Base-by-base conservation (phyloP, 2,888 invertebrate genomes). In the Dynastes grantii region DNA sequence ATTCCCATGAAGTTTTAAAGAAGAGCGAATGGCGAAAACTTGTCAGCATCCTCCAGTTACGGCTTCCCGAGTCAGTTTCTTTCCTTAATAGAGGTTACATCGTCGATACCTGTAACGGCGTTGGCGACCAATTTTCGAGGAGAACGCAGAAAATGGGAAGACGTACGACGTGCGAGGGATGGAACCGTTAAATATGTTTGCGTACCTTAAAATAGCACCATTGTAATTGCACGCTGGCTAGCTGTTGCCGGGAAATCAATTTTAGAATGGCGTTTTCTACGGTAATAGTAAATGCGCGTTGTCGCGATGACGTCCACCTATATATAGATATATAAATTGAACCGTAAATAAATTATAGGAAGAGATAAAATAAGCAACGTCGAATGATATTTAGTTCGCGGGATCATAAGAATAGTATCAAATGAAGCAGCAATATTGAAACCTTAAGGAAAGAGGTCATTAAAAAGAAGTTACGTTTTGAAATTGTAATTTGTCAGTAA, bases 1-100 rank as follows among this genome's bases (percentile, higher is more conserved):
- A 75, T 63, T 45, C 61, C 49, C 27, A 27, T 73, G 61, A 73
- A 73, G 73, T 61, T 75, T 75, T 68, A 61, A 75, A 49, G 45
- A 45, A 45, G 27, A 29, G 22, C 9, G 73, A 75, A 75, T 63
- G 73, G 61, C 40, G 73, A 45, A 63, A 75, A 45, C 73, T 45
- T 73, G 73, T 73, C 58, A 68, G 51, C 27, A 51, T 68, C 68
- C 2, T 22, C 16, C 32, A 37, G 16, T 55, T 55, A 2, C 37
- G 11, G 45, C 40, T 40, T 65, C 65, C 1, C 32, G 1, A 22
- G 22, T 29, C 4, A 11, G 9, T 64, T 37, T 40, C 64, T 37
- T 64, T 64, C 32, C 32, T 16, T 64, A n/a, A 32, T 37, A 6
- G 3, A 5, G 8, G 64, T 37, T 29, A 64, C 64, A 16, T 65